Conservation (phyloP, 2,888 invertebrate genomes). For the Hirtodrosophila duncani region DNA sequence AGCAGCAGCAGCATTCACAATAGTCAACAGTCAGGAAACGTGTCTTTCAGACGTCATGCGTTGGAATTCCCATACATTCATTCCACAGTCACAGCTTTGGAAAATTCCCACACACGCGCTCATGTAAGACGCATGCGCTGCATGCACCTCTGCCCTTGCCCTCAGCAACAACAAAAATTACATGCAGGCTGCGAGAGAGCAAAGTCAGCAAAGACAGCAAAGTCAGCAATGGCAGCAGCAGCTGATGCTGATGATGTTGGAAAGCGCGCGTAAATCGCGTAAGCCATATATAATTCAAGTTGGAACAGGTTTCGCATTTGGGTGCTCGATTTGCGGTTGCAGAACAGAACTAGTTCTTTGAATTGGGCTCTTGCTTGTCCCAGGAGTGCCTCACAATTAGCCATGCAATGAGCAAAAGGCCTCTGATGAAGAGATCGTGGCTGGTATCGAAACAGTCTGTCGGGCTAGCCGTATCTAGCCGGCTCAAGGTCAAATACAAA, state of each 20-base stretch:
- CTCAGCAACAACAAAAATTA: not conserved
- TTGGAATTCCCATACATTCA: slow-evolving; percentile 43
- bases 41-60: slow-evolving; percentile 52
- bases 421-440: no score
- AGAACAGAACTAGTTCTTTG: no score
- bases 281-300: slow-evolving; percentile 5
- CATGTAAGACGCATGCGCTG: slow-evolving; percentile 47
- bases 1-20: no score
- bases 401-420: no score
- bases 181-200: not conserved
- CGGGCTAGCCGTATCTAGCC: no score
- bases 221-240: slow-evolving; percentile 22
- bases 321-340: not conserved
- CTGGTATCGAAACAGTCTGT: no score
- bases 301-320: no score
- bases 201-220: slow-evolving; percentile 1
- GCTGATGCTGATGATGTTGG: slow-evolving; percentile 52
- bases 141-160: not conserved
- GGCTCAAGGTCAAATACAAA: no score
- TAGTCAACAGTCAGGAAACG: slow-evolving; percentile 13
- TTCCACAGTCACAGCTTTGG: slow-evolving; percentile 29
- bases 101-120: slow-evolving; percentile 50
- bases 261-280: slow-evolving; percentile 51
- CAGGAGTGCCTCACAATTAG: no score
- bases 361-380: no score